Base-by-base conservation (phyloP, 1,140 invertebrate species). In the Drosophila trapezifrons region DNA sequence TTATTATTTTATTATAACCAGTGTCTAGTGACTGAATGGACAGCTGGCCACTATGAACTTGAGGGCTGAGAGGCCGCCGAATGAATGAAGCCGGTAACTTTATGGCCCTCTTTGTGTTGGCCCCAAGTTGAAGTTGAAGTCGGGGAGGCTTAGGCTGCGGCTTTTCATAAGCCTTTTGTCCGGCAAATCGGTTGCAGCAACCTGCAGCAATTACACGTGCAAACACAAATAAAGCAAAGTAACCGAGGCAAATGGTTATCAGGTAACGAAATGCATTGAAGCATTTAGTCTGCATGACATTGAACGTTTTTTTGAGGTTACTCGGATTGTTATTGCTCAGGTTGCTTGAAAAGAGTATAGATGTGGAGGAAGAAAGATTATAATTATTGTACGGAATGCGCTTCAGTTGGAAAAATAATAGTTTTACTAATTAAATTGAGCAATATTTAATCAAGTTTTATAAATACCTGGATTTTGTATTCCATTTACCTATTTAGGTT, bases 1-100 rank as follows among this genome's bases (percentile, higher is more conserved):
- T n/a, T n/a, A n/a, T 18, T 3, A 15, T 46, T 4, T 4, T 12
- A 12, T 3, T 38, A n/a, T 4, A 29, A 10, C 18, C 65, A 67
- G 6, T 49, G 60, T 67, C 25, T 25, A 45, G 29, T 62, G 9
- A 35, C 15, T 32, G 40, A 3, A 25, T 58, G 25, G 17, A 51
- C 38, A 49, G 54, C 60, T 71, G 46, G 54, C 45, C 55, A 55
- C 46, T 66, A 75, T 82, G 76, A 79, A 83, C 76, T 84, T 83
- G 76, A 71, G 76, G 65, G 45, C 54, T 42, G 15, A 49, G 66
- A 58, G 66, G 54, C 37, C 67, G 29, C 38, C 66, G 40, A 69
- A 47, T 70, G 66, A 69, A 57, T 49, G 43, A 45, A 58, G 45
- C 51, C 25, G 51, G 65, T 15, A 58, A 49, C 65, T 71, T 71